Evolutionary conservation across 2,888 invertebrate genomes (phyloP).

Genomic region (Itoplectis maculator): DNA sequence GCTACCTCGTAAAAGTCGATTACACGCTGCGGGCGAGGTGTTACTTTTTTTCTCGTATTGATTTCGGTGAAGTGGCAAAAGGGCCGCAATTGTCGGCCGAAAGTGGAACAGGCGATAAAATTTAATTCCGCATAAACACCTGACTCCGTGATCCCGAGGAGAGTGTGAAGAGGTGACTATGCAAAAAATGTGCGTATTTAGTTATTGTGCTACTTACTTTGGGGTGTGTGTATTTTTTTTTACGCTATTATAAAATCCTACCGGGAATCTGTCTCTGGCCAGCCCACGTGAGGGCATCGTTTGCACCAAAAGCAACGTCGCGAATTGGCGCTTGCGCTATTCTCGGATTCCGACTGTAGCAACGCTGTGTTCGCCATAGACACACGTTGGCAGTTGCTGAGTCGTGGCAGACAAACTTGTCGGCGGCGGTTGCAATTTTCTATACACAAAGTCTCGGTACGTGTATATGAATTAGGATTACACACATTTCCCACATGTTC

Average conservation of each 20-base stretch:
- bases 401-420: too few relatives aligned
- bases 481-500: slow-evolving; percentile 49
- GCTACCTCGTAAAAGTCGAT: slow-evolving; percentile 14
- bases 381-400: background rate
- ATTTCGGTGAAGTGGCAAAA: background rate
- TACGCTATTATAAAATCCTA: too few relatives aligned
- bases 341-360: background rate
- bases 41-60: background rate
- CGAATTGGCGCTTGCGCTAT: background rate
- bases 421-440: background rate
- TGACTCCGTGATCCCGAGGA: background rate
- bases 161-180: too few relatives aligned
- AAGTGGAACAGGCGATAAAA: background rate
- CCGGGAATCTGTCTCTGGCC: too few relatives aligned
- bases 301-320: too few relatives aligned
- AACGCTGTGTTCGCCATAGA: background rate
- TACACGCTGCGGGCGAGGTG: background rate
- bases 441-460: slow-evolving; percentile 18
- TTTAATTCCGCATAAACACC: background rate
- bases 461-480: slow-evolving; percentile 66
- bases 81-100: background rate
- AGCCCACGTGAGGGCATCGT: too few relatives aligned
- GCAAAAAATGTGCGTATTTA: background rate
- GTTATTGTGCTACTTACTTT: too few relatives aligned
- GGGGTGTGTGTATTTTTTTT: too few relatives aligned